Percentiles rank a stretch among this genome's conserved stretches.
Evolutionary conservation across 2,113 vertebrate species (phyloP).

Genomic region (Antigone vipio): DNA sequence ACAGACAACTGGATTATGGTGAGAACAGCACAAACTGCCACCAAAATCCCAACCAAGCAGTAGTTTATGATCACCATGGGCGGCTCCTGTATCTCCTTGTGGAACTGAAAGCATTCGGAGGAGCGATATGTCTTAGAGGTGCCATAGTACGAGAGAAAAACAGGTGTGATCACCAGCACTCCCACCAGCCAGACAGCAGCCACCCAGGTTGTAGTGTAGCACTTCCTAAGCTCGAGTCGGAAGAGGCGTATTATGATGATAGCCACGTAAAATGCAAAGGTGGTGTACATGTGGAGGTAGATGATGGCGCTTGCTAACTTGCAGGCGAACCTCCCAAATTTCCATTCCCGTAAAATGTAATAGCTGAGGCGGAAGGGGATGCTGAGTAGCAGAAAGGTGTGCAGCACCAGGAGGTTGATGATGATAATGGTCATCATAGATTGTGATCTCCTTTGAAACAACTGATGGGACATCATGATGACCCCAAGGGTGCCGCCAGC

Average conservation of each 20-base stretch:
- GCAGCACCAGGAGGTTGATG: constrained; percentile 61
- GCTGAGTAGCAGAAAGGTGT: constrained; percentile 57
- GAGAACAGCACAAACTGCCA: constrained; percentile 19
- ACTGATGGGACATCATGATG: constrained; percentile 33
- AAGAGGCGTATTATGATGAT: constrained; percentile 48
- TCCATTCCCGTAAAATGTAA: constrained; percentile 54
- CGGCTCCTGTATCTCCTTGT: background rate
- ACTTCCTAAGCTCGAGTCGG: background rate
- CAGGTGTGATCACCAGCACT: background rate
- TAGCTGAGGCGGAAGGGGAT: constrained; percentile 70
- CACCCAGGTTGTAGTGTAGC: background rate
- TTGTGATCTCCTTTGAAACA: constrained; percentile 21
- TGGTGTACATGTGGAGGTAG: constrained; percentile 69
- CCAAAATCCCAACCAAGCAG: constrained; percentile 13
- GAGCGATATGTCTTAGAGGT: background rate
- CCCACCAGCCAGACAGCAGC: constrained; percentile 53
- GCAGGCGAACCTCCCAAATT: constrained; percentile 46
- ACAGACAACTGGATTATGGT: constrained; percentile 31
- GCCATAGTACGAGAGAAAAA: constrained; percentile 49
- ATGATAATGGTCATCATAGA: constrained; percentile 29
- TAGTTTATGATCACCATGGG: background rate
- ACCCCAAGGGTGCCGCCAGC: constrained; percentile 37
- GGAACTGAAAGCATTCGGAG: constrained; percentile 64
- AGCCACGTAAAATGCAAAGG: constrained; percentile 48
- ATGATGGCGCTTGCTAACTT: constrained; percentile 17